phyloP scores from a whole-genome alignment of 1,140 invertebrate species.

The Drosophila chauvacae region DNA sequence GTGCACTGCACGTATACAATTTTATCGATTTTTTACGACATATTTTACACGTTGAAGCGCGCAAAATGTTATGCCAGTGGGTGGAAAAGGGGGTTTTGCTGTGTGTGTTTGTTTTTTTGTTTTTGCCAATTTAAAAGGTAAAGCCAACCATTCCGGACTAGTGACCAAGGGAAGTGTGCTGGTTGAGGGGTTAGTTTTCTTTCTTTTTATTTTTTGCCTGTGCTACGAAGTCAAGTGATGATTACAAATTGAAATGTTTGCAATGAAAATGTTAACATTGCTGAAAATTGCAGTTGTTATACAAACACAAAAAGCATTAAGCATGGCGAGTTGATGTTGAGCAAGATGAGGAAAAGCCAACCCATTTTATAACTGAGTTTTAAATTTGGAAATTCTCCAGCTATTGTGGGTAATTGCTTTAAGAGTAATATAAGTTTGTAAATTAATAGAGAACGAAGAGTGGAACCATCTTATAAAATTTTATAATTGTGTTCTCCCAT shows the following conservation, averaged over 20 bases:
- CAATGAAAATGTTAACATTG: slow-evolving; percentile 41
- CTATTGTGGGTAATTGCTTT: background rate
- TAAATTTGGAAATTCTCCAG: background rate
- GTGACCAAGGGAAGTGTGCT: slow-evolving; percentile 4
- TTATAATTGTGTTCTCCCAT: no score
- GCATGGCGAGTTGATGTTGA: background rate
- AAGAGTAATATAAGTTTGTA: no score
- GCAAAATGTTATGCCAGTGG: slow-evolving; percentile 46
- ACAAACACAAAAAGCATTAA: slow-evolving; percentile 14
- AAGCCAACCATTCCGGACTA: slow-evolving; percentile 16
- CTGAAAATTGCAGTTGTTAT: slow-evolving; percentile 46
- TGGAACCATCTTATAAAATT: no score
- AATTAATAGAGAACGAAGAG: background rate
- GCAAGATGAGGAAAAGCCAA: background rate
- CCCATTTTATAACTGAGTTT: background rate
- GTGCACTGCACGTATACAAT: slow-evolving; percentile 45
- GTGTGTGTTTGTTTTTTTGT: background rate
- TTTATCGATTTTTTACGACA: slow-evolving; percentile 77
- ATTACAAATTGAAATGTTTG: slow-evolving; percentile 33
- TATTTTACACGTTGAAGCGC: slow-evolving; percentile 62
- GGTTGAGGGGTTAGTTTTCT: background rate
- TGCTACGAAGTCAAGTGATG: slow-evolving; percentile 11
- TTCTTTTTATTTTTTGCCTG: background rate
- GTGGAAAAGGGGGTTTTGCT: background rate
- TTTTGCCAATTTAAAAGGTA: slow-evolving; percentile 57